Conservation (phyloP, 2,113 vertebrate species). For the Chaetura pelagica region DNA sequence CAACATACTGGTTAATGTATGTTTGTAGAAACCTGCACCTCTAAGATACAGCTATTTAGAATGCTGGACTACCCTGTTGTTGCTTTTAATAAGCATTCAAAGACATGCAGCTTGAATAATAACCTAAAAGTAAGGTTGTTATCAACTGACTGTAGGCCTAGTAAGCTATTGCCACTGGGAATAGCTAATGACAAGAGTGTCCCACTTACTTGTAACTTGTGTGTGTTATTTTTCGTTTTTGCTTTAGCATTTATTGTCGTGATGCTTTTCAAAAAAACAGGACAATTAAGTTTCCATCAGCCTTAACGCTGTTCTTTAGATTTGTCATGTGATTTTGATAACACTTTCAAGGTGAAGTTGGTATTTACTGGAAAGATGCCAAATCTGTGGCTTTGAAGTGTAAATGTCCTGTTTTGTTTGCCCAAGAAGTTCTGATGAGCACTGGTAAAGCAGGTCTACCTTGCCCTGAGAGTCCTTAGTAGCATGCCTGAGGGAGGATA, state of each 20-base stretch:
- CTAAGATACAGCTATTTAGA: neutral
- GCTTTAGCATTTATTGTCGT: neutral
- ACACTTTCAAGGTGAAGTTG: neutral
- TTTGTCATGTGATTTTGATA: neutral
- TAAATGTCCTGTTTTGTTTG: neutral
- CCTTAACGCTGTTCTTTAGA: neutral
- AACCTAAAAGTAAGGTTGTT: neutral
- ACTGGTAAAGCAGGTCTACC: neutral
- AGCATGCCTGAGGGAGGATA: neutral
- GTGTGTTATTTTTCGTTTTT: neutral
- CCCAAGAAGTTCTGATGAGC: neutral
- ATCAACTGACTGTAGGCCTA: neutral
- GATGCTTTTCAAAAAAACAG: neutral
- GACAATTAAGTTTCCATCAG: neutral
- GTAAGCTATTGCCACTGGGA: neutral
- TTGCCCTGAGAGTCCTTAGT: neutral
- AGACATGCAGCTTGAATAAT: neutral
- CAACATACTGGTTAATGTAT: neutral
- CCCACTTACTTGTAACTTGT: neutral
- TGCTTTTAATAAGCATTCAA: neutral
- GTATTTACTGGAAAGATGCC: neutral
- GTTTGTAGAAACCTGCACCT: neutral
- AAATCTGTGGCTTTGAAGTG: neutral
- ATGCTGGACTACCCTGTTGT: neutral
- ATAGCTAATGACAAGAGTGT: neutral